Evolutionary conservation across 2,888 invertebrate species (phyloP).

Genomic region (Agonopterix alstromeriana): DNA sequence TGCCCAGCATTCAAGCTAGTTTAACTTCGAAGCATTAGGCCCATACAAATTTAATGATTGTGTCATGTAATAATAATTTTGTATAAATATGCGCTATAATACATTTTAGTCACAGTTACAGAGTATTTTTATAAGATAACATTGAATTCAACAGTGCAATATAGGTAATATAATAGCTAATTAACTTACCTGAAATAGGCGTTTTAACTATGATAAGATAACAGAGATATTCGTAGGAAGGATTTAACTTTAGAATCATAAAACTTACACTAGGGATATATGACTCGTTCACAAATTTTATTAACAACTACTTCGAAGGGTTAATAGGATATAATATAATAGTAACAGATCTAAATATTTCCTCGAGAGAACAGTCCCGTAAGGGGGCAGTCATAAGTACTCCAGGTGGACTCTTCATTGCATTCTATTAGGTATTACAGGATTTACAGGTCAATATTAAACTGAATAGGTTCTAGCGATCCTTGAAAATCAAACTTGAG

Average conservation of each 20-base stretch:
- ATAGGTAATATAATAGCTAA: slow-evolving; percentile 14
- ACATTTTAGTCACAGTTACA: slow-evolving; percentile 17
- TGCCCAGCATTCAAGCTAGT: not conserved
- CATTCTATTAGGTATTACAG: too few species aligned
- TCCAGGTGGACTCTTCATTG: not conserved
- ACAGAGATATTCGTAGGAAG: slow-evolving; percentile 41
- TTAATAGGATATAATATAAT: slow-evolving; percentile 32
- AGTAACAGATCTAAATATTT: slow-evolving; percentile 5
- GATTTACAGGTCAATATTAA: too few species aligned
- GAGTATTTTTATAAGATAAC: slow-evolving; percentile 22
- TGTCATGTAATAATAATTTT: not conserved
- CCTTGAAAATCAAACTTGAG: too few species aligned
- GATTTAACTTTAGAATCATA: slow-evolving; percentile 54
- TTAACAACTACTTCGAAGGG: slow-evolving; percentile 50
- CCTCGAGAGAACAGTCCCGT: not conserved
- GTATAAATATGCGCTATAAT: not conserved
- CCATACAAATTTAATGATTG: slow-evolving; percentile 3
- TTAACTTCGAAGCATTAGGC: slow-evolving; percentile 8
- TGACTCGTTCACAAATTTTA: slow-evolving; percentile 34
- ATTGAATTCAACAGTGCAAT: slow-evolving; percentile 35
- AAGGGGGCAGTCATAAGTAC: not conserved
- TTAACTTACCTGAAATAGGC: slow-evolving; percentile 39
- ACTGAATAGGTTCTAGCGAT: too few species aligned
- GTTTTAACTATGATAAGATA: slow-evolving; percentile 34
- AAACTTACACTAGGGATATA: slow-evolving; percentile 49